Conservation (phyloP, 2,113 vertebrate genomes). For the Lethenteron camtschaticum region DNA sequence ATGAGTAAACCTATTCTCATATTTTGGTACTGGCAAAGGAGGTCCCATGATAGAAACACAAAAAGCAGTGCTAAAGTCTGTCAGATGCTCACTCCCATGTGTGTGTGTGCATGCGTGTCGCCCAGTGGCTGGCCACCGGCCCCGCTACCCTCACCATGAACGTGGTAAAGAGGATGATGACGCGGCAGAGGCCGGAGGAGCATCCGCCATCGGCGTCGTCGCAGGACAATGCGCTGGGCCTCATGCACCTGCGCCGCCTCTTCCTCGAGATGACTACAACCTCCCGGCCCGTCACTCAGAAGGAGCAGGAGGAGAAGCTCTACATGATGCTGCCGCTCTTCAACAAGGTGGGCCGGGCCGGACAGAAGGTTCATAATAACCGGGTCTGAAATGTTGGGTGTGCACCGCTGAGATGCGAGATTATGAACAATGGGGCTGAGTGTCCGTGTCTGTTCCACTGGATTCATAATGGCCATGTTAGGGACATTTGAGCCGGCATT, state of each 20-base stretch:
- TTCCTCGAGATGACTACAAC: constrained; percentile 90
- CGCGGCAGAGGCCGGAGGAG: constrained; percentile 84
- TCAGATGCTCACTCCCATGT: constrained; percentile 9
- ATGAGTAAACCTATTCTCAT: background rate
- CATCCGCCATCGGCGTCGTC: constrained; percentile 36
- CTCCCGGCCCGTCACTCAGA: constrained; percentile 93
- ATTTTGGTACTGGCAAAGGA: constrained; percentile 14
- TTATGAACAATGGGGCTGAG: too few species aligned
- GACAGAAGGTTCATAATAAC: too few species aligned
- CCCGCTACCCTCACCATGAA: constrained; percentile 37
- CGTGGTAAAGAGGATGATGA: constrained; percentile 99
- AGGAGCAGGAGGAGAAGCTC: constrained; percentile 95
- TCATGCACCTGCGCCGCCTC: constrained; percentile 91
- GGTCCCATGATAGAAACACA: constrained; percentile 11
- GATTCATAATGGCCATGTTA: too few species aligned
- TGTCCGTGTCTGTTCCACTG: too few species aligned
- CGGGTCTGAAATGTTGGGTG: too few species aligned
- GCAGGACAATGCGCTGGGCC: constrained; percentile 79
- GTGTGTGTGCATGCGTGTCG: constrained; percentile 8
- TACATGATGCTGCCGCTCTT: constrained; percentile 99
- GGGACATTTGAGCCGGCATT: too few species aligned
- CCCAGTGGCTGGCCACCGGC: background rate
- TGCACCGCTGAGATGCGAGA: too few species aligned
- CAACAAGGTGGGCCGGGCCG: constrained; percentile 47
- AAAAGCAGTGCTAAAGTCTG: constrained; percentile 15